Evolutionary conservation across 1,140 invertebrate species (phyloP), one percentile per base, ranked within the genome.

Genomic region (Gryllus bimaculatus): DNA sequence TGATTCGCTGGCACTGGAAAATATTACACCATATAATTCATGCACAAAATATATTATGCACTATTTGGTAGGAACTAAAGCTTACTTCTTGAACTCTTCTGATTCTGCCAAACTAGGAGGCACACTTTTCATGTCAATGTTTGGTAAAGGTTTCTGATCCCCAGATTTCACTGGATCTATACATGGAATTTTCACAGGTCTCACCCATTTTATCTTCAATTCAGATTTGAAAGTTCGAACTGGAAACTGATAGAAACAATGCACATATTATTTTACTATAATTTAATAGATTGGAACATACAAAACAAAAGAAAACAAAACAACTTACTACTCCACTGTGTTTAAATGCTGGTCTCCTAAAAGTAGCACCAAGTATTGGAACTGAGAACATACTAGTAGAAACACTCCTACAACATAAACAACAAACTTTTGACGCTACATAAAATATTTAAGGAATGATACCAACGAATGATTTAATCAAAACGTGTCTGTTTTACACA

Each of bases 161-260:
- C 91, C 91, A 79, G 87, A 89, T 83, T 89, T 89, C 81, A 86
- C 84, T 4, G 89, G 87, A 79, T 87, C 85, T 75, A 83, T 84
- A 79, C 85, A 88, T 0, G 88, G 83, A 77, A 90, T 85, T 84
- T 89, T 89, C 80, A 87, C 86, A 5, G 91, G 91, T 48, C 88
- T 84, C 13, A 88, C 84, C 91, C 91, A 92, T 87, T 90, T 89
- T 48, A 92, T 90, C 83, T 90, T 90, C 77, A 90, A 84, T 81
- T 89, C 86, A n/a, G 87, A 87, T 82, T 89, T 89, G 79, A 88
- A 87, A 0, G 86, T 77, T n/a, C 76, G 15, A 48, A 77, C 18
- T 48, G 47, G 10, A 13, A 48, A 47, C 47, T 54, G 20, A 76
- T 47, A 48, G 26, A 39, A 13, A 66, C 7, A 66, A 66, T 66